Conservation (phyloP, 2,797 vertebrate genomes). For the Rhabdophis nuchalis region DNA sequence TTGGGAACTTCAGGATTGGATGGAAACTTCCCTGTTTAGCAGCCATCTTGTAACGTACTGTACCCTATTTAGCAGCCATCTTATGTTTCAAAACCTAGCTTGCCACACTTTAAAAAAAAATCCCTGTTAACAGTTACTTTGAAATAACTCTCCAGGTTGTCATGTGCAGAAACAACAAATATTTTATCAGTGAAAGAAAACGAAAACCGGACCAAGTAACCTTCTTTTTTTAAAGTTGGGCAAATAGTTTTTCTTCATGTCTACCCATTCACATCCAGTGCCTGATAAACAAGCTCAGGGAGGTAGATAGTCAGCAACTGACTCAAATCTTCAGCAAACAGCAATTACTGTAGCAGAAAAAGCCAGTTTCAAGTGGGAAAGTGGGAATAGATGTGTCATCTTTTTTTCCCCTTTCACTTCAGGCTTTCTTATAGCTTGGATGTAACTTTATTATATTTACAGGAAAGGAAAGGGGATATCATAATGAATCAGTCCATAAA, state of each 20-base stretch:
- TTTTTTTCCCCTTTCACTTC: neutral
- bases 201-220: neutral
- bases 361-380: neutral
- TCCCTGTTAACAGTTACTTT: neutral
- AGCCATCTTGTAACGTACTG: neutral
- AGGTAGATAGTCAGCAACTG: neutral
- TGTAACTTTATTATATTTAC: neutral
- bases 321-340: neutral
- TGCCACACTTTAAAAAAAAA: neutral
- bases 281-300: neutral
- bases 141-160: neutral
- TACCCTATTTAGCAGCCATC: neutral
- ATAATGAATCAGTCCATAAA: neutral
- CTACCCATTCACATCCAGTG: neutral
- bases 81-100: neutral
- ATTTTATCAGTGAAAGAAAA: neutral
- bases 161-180: neutral
- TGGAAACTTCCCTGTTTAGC: neutral
- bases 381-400: neutral
- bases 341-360: neutral
- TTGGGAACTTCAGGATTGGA: neutral
- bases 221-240: neutral
- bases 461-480: neutral
- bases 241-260: neutral
- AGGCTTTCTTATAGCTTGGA: neutral